Evolutionary conservation across 1,140 invertebrate species (phyloP).

Genomic region (Drosophila trapezifrons): DNA sequence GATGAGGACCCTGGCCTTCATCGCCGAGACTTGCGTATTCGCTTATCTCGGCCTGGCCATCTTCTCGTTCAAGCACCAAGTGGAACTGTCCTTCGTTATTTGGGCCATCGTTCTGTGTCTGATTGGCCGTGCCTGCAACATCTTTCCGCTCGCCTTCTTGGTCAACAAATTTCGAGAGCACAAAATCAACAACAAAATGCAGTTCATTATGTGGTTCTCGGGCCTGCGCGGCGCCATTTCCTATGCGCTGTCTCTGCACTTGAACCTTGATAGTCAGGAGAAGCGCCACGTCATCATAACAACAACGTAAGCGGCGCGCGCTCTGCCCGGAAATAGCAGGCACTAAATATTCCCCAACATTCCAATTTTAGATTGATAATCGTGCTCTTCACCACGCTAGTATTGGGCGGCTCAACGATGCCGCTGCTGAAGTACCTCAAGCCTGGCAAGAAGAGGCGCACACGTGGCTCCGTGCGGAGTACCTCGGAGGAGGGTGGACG

Average conservation of each 20-base stretch:
- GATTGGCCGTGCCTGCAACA: slow-evolving; percentile 97
- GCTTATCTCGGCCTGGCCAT: slow-evolving; percentile 99
- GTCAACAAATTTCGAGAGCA: slow-evolving; percentile 98
- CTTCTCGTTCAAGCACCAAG: slow-evolving; percentile 96
- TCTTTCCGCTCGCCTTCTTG: slow-evolving; percentile 96
- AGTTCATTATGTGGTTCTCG: slow-evolving; percentile 99
- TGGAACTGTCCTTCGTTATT: slow-evolving; percentile 93
- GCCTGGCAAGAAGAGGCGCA: slow-evolving; percentile 85
- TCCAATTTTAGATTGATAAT: slow-evolving; percentile 90
- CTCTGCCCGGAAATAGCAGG: not conserved
- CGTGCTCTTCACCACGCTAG: slow-evolving; percentile 96
- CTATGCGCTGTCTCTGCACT: slow-evolving; percentile 97
- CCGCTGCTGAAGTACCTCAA: slow-evolving; percentile 94
- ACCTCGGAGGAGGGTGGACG: slow-evolving; percentile 16
- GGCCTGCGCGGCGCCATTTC: slow-evolving; percentile 98
- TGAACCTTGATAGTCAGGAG: slow-evolving; percentile 95
- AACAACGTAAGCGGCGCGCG: slow-evolving; percentile 87
- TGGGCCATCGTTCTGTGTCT: slow-evolving; percentile 97
- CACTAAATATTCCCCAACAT: not conserved
- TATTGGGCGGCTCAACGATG: slow-evolving; percentile 98
- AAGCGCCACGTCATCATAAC: slow-evolving; percentile 98
- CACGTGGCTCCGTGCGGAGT: slow-evolving; percentile 33
- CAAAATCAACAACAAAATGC: slow-evolving; percentile 99
- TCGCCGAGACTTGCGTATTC: slow-evolving; percentile 99
- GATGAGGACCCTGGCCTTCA: slow-evolving; percentile 98